phyloP scores from a whole-genome alignment of 2,113 vertebrate species.

The Lepus europaeus region DNA sequence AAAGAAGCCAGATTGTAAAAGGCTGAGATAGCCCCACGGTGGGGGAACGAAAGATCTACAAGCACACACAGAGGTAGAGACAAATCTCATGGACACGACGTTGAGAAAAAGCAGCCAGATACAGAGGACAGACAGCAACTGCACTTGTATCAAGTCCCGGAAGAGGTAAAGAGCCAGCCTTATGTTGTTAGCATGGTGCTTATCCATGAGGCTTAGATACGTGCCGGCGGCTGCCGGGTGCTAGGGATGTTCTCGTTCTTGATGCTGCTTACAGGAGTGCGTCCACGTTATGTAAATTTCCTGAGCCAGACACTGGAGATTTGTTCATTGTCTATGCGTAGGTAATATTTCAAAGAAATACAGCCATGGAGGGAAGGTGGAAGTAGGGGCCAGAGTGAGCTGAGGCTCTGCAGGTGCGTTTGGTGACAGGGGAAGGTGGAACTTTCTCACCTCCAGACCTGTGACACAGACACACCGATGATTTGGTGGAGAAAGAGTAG shows the following conservation, averaged over 20 bases:
- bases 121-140: background rate
- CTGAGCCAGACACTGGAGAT: background rate
- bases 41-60: background rate
- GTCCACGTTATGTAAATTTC: background rate
- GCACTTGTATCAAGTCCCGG: background rate
- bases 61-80: background rate
- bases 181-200: background rate
- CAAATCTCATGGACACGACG: background rate
- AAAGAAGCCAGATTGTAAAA: background rate
- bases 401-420: background rate
- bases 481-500: background rate
- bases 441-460: background rate
- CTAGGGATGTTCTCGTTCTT: background rate
- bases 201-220: background rate
- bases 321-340: background rate
- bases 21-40: background rate
- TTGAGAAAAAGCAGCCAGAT: background rate
- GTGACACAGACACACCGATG: background rate
- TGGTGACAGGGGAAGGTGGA: background rate
- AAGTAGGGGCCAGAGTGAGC: background rate
- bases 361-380: background rate
- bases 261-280: background rate
- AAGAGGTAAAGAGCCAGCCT: background rate
- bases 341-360: background rate
- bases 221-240: accelerated